Conservation (phyloP, 2,888 invertebrate genomes). For the Nomada lathburiana region DNA sequence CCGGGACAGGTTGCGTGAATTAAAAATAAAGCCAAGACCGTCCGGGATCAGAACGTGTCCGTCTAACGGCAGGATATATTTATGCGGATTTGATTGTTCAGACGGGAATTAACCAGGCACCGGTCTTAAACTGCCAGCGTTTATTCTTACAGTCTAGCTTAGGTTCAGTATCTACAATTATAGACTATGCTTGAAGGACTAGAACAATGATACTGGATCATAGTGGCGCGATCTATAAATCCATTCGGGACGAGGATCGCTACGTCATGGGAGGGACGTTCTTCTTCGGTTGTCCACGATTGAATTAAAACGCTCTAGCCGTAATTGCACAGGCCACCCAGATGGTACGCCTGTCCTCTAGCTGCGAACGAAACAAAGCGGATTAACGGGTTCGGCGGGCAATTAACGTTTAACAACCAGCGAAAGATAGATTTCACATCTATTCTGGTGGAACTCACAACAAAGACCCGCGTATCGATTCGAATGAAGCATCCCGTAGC, state of each 20-base stretch:
- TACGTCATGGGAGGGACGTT: too few species aligned
- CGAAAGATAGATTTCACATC: not conserved
- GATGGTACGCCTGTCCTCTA: slow-evolving; percentile 74
- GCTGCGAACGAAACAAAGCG: slow-evolving; percentile 67
- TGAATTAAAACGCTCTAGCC: slow-evolving; percentile 58
- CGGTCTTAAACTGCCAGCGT: not conserved
- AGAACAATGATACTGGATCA: slow-evolving; percentile 50
- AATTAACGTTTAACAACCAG: too few species aligned
- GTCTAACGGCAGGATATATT: too few species aligned
- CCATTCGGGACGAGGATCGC: not conserved
- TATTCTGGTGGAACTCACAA: too few species aligned
- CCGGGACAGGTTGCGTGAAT: not conserved
- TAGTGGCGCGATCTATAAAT: not conserved
- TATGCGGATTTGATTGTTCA: too few species aligned
- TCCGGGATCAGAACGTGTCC: not conserved
- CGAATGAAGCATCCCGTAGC: slow-evolving; percentile 89
- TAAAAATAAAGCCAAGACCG: not conserved
- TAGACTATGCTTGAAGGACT: slow-evolving; percentile 49
- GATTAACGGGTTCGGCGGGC: not conserved
- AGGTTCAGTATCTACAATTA: slow-evolving; percentile 30
- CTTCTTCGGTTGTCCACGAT: not conserved
- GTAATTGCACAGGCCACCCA: slow-evolving; percentile 77
- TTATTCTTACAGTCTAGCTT: not conserved
- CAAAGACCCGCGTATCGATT: slow-evolving; percentile 91
- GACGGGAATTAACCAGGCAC: not conserved